Evolutionary conservation across 2,113 vertebrate genomes (phyloP).

Genomic region (Lonchura striata): DNA sequence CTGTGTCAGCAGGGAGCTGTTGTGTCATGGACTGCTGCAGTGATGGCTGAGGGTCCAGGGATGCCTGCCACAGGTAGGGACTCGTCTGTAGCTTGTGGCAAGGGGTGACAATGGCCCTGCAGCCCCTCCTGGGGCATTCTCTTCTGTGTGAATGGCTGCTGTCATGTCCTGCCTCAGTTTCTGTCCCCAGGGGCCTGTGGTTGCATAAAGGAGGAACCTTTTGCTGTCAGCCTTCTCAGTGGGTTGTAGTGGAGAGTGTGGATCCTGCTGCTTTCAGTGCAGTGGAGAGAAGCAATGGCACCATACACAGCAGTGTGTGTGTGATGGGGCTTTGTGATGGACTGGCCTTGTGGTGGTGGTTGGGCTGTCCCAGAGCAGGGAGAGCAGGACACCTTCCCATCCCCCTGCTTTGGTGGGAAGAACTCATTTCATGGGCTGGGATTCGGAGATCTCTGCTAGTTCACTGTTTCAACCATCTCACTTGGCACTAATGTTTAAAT

Average conservation of each 20-base stretch:
- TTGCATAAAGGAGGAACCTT: background rate
- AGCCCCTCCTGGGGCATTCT: background rate
- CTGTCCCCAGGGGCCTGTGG: background rate
- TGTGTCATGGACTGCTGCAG: fast-evolving
- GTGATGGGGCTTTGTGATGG: background rate
- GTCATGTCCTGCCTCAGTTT: background rate
- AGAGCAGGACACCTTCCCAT: background rate
- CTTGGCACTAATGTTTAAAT: background rate
- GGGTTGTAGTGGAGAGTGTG: background rate
- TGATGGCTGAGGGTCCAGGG: background rate
- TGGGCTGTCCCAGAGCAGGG: background rate
- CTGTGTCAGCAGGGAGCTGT: background rate
- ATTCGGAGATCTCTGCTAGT: fast-evolving
- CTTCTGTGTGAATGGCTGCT: background rate
- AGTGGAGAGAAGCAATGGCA: background rate
- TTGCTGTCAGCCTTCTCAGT: background rate
- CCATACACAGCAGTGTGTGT: fast-evolving
- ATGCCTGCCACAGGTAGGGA: background rate
- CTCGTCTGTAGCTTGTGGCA: background rate
- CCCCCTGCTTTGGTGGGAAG: background rate
- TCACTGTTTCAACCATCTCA: background rate
- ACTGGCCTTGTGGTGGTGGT: background rate
- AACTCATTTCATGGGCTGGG: background rate
- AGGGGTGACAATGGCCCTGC: background rate
- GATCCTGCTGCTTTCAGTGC: background rate